phyloP scores from a whole-genome alignment of 2,888 invertebrate species.

The Trichacis sp. region DNA sequence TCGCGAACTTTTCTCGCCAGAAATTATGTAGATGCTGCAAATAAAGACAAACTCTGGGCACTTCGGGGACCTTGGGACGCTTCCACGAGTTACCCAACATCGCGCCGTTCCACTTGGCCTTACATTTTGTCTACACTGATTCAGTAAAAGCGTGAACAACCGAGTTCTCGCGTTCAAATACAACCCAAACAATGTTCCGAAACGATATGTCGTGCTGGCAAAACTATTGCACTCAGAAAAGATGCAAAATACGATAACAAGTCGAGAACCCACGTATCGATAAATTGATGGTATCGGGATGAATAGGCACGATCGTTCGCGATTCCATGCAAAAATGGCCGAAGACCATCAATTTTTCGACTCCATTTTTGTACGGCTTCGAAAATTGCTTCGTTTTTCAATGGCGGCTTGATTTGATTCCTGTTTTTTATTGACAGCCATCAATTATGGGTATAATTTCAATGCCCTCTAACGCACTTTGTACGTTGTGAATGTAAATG shows the following conservation, averaged over 20 bases:
- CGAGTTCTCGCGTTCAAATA: no score
- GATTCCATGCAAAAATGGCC: no score
- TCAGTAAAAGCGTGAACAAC: no score
- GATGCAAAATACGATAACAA: not conserved
- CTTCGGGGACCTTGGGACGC: conserved; percentile 15
- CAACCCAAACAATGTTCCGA: not conserved
- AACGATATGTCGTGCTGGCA: not conserved
- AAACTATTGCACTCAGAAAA: not conserved
- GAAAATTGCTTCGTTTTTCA: not conserved
- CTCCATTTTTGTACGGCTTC: no score
- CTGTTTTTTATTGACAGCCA: not conserved
- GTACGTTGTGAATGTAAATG: conserved; percentile 4
- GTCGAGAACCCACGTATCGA: no score
- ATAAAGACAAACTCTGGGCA: conserved; percentile 16
- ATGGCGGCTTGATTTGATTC: not conserved
- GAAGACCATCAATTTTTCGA: no score
- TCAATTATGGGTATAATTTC: not conserved
- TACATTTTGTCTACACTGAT: conserved; percentile 1
- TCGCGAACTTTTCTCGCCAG: conserved; percentile 1
- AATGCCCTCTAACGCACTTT: not conserved
- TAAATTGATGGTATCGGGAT: no score
- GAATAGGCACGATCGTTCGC: not conserved
- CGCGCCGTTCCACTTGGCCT: not conserved
- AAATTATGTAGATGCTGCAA: conserved; percentile 12
- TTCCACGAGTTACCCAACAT: not conserved